A percentile compares a stretch with the other conserved stretches of the same genome.
phyloP scores from a whole-genome alignment of 2,113 vertebrate genomes.

The Boleophthalmus pectinirostris region DNA sequence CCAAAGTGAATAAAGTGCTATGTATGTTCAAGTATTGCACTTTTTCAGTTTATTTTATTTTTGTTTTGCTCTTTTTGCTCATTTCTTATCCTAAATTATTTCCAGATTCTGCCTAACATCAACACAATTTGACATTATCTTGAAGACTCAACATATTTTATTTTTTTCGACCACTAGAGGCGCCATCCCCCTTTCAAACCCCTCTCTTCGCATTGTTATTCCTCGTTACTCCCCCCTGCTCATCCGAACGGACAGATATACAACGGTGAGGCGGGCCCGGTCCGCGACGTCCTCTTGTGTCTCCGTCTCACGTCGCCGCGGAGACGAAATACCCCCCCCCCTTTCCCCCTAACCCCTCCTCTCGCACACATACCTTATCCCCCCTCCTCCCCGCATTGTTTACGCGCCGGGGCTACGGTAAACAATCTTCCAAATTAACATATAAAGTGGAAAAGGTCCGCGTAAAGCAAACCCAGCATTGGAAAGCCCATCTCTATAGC shows the following conservation, averaged over 20 bases:
- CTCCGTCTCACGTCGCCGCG: conserved; percentile 67
- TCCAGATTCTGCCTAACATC: too few relatives aligned
- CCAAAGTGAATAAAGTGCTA: too few relatives aligned
- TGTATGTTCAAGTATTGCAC: too few relatives aligned
- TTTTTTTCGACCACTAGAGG: not conserved
- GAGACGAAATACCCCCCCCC: conserved; percentile 55
- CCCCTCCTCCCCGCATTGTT: conserved; percentile 62
- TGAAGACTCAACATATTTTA: too few relatives aligned
- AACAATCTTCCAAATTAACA: conserved; percentile 76
- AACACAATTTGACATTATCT: too few relatives aligned
- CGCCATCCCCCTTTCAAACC: not conserved
- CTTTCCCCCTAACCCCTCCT: too few relatives aligned
- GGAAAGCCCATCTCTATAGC: conserved; percentile 33
- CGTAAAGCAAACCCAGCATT: conserved; percentile 60
- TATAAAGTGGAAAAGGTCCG: conserved; percentile 75
- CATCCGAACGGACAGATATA: conserved; percentile 13
- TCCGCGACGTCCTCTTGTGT: conserved; percentile 47
- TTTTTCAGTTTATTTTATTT: too few relatives aligned
- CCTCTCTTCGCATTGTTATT: not conserved
- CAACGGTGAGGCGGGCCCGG: conserved; percentile 3
- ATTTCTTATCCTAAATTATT: too few relatives aligned
- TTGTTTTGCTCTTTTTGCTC: too few relatives aligned
- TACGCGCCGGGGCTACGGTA: conserved; percentile 66
- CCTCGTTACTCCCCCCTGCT: not conserved
- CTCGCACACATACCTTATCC: not conserved